These are phyloP conservation scores for Vanacampus margaritifer DNA, from an alignment of 2,113 vertebrate genomes.

Conservation along the genomic window DNA sequence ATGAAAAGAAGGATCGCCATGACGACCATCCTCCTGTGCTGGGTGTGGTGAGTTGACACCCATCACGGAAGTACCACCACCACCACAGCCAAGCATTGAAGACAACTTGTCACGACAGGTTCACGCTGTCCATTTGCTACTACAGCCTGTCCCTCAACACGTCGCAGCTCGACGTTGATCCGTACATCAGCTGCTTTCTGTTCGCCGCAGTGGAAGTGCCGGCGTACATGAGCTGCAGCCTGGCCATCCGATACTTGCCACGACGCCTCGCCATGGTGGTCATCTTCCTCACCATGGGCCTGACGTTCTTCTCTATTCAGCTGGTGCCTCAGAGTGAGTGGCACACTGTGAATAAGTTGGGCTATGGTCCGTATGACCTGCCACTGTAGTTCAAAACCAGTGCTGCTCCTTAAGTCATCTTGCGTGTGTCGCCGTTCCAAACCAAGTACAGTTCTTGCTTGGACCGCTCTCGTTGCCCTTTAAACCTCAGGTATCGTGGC, in stretches of 20 bases:
- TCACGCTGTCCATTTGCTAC: slow-evolving; percentile 65
- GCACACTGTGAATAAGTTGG: too few species aligned
- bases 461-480: not conserved
- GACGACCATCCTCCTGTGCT: not conserved
- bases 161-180: slow-evolving; percentile 76
- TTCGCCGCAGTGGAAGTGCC: slow-evolving; percentile 79
- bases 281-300: slow-evolving; percentile 71
- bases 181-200: slow-evolving; percentile 82
- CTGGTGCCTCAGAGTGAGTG: slow-evolving; percentile 79
- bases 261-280: slow-evolving; percentile 69
- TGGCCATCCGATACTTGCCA: slow-evolving; percentile 69
- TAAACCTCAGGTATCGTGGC: slow-evolving; percentile 61
- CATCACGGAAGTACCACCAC: not conserved
- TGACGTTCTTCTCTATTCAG: slow-evolving; percentile 77
- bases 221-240: slow-evolving; percentile 75
- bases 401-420: too few species aligned
- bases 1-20: not conserved
- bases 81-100: not conserved
- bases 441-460: too few species aligned
- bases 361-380: too few species aligned
- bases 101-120: slow-evolving; percentile 25
- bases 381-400: too few species aligned
- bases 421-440: too few species aligned
- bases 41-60: not conserved
- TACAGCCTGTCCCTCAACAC: slow-evolving; percentile 82